A percentile compares a stretch with the other conserved stretches of the same genome.
Evolutionary conservation across 2,888 invertebrate species (phyloP).

Genomic region (Acronicta psi): DNA sequence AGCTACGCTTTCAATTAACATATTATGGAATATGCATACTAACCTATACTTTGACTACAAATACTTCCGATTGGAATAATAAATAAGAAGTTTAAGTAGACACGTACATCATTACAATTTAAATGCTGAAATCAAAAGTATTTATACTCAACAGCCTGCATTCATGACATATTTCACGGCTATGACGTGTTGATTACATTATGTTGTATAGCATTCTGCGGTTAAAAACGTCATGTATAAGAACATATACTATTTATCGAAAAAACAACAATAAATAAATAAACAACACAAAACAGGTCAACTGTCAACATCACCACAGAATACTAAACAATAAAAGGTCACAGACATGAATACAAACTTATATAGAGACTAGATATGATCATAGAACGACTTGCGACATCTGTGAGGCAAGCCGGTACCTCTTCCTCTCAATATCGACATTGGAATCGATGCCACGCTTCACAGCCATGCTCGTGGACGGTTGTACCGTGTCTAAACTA

Average conservation of each 20-base stretch:
- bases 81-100: slow-evolving; percentile 32
- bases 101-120: slow-evolving; percentile 34
- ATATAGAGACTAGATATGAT: slow-evolving; percentile 69
- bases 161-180: slow-evolving; percentile 15
- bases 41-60: slow-evolving; percentile 42
- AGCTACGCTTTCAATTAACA: slow-evolving; percentile 44
- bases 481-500: slow-evolving; percentile 69
- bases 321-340: slow-evolving; percentile 30
- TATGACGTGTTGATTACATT: neutral
- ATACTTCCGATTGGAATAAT: slow-evolving; percentile 51
- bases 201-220: slow-evolving; percentile 15
- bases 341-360: slow-evolving; percentile 57
- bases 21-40: slow-evolving; percentile 52
- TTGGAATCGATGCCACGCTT: slow-evolving; percentile 76
- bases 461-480: slow-evolving; percentile 76
- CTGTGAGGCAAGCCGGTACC: slow-evolving; percentile 75
- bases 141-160: slow-evolving; percentile 41
- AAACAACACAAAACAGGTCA: slow-evolving; percentile 4
- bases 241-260: slow-evolving; percentile 8
- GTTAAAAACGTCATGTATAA: neutral
- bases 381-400: slow-evolving; percentile 84
- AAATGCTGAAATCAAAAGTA: slow-evolving; percentile 46
- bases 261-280: slow-evolving; percentile 11
- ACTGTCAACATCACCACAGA: slow-evolving; percentile 1
- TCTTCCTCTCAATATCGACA: slow-evolving; percentile 77